Conservation (phyloP, 2,888 invertebrate species). For the Aethes cnicana region DNA sequence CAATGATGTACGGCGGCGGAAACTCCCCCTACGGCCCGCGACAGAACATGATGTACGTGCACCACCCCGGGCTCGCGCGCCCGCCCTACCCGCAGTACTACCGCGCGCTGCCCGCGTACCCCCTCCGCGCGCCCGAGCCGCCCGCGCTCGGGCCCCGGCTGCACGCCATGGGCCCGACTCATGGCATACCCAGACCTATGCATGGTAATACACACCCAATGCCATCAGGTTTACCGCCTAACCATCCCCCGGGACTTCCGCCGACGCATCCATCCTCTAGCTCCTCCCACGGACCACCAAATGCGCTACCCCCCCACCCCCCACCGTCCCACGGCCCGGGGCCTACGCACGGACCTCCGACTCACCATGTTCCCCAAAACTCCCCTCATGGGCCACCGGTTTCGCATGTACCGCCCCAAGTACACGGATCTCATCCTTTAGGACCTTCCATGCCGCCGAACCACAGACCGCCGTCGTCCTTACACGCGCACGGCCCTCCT, state of each 20-base stretch:
- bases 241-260: background rate
- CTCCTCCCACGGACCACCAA: background rate
- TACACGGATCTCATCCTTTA: slow-evolving; percentile 22
- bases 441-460: slow-evolving; percentile 30
- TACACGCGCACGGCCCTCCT: no score
- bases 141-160: slow-evolving; percentile 35
- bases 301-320: background rate
- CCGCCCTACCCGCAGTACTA: slow-evolving; percentile 60
- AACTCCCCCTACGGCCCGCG: slow-evolving; percentile 55
- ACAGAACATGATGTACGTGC: slow-evolving; percentile 42
- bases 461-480: no score
- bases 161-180: slow-evolving; percentile 6
- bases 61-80: slow-evolving; percentile 35
- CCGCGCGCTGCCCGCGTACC: slow-evolving; percentile 45
- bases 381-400: slow-evolving; percentile 32
- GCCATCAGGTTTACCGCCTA: background rate
- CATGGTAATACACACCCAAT: background rate
- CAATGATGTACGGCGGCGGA: slow-evolving; percentile 67
- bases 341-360: slow-evolving; percentile 28
- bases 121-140: slow-evolving; percentile 22
- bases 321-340: background rate
- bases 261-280: background rate
- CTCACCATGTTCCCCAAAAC: background rate
- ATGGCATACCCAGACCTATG: background rate
- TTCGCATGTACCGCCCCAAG: slow-evolving; percentile 5